Evolutionary conservation across 2,113 vertebrate species (phyloP).

Genomic region (Upupa epops): DNA sequence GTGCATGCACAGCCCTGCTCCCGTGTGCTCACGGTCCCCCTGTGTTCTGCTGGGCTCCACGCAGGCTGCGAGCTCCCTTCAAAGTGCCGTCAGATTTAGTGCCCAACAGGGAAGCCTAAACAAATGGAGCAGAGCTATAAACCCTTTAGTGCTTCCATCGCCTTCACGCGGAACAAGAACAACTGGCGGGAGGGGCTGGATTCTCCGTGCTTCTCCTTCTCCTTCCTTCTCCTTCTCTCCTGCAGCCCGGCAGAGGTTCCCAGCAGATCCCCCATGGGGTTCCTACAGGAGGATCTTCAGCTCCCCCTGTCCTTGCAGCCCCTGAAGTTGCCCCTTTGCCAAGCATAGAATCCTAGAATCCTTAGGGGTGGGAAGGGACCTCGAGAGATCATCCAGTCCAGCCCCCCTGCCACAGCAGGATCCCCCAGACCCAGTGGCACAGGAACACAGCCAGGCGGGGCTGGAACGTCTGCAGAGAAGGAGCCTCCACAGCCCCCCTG

Average conservation of each 20-base stretch:
- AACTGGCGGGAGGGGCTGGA: not conserved
- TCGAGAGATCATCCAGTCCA: too few relatives aligned
- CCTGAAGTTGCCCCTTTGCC: not conserved
- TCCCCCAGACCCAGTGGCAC: too few relatives aligned
- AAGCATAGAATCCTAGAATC: too few relatives aligned
- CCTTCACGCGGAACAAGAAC: conserved; percentile 34
- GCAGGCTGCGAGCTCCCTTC: conserved; percentile 46
- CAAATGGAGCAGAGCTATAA: conserved; percentile 15
- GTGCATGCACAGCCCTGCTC: too few relatives aligned
- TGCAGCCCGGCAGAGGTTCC: not conserved
- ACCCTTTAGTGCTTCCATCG: not conserved
- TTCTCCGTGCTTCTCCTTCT: too few relatives aligned
- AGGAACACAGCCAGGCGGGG: too few relatives aligned
- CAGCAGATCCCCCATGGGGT: not conserved
- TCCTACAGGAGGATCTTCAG: not conserved
- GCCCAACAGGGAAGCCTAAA: conserved; percentile 22
- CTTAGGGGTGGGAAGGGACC: too few relatives aligned
- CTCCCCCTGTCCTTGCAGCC: not conserved
- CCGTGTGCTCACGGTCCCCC: not conserved
- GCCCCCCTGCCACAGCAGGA: too few relatives aligned
- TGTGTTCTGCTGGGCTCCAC: conserved; percentile 36
- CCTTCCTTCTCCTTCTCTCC: not conserved
- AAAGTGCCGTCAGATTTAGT: conserved; percentile 47
- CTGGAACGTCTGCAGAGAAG: too few relatives aligned
- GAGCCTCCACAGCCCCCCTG: too few relatives aligned